phyloP scores from a whole-genome alignment of 1,140 invertebrate genomes.

The Ectropis grisescens region DNA sequence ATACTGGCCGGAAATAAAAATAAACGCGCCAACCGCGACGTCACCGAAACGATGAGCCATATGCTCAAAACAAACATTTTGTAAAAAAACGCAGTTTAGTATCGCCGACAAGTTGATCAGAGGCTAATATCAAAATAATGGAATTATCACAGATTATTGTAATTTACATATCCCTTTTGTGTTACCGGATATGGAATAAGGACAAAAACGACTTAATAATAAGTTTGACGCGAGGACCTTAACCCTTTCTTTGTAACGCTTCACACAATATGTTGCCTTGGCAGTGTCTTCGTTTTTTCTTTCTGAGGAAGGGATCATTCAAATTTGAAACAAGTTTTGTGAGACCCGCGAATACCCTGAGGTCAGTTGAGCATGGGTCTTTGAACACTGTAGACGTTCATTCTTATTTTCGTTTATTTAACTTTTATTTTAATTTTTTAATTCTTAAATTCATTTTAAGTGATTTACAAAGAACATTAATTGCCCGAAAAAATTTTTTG shows the following conservation, averaged over 20 bases:
- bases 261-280: constrained; percentile 60
- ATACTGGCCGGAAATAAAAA: too few species aligned
- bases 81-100: constrained; percentile 24
- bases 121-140: constrained; percentile 56
- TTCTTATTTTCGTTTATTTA: too few species aligned
- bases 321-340: constrained; percentile 58
- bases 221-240: constrained; percentile 52
- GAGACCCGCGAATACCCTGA: constrained; percentile 27
- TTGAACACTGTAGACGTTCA: constrained; percentile 29
- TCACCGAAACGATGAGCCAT: constrained; percentile 18
- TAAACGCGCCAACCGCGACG: too few species aligned
- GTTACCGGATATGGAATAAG: constrained; percentile 59
- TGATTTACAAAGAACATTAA: too few species aligned
- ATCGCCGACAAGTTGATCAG: constrained; percentile 55
- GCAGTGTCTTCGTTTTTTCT: constrained; percentile 51
- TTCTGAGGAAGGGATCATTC: constrained; percentile 55
- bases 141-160: constrained; percentile 66
- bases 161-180: constrained; percentile 65
- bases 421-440: too few species aligned
- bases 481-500: too few species aligned
- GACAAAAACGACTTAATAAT: constrained; percentile 69
- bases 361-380: constrained; percentile 48
- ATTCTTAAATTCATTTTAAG: too few species aligned
- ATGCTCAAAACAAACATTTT: constrained; percentile 53
- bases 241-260: constrained; percentile 61